Evolutionary conservation across 1,140 invertebrate genomes (phyloP).

Genomic region (Matsumurasca onukii): DNA sequence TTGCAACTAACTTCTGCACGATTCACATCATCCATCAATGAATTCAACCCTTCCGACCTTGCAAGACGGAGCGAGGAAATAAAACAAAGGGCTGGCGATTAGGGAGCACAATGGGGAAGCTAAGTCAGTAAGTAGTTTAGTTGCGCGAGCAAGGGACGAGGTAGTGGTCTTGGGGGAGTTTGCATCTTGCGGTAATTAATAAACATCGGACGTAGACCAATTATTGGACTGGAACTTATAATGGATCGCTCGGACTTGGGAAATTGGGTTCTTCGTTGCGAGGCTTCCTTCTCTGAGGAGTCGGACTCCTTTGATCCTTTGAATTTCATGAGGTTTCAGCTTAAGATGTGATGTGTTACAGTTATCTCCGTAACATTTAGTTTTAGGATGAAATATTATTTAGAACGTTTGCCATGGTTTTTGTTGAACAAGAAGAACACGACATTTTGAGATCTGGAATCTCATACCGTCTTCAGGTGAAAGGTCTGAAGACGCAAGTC

Average conservation of each 20-base stretch:
- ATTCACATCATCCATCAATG: not conserved
- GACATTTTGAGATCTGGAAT: too few species aligned
- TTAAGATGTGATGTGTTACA: too few species aligned
- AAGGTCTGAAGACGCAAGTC: too few species aligned
- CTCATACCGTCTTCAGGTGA: too few species aligned
- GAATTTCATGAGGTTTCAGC: too few species aligned
- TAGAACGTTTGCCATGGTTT: too few species aligned
- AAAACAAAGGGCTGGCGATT: constrained; percentile 23
- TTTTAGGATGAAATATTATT: too few species aligned
- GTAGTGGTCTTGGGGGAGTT: constrained; percentile 18
- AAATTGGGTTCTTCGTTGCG: constrained; percentile 21
- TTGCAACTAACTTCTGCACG: too few species aligned
- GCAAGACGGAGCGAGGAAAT: not conserved
- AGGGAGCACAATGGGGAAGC: constrained; percentile 1
- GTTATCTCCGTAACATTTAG: too few species aligned
- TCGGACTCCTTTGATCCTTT: too few species aligned
- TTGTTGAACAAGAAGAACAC: too few species aligned
- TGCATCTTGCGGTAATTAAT: constrained; percentile 26
- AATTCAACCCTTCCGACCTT: not conserved
- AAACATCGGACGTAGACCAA: constrained; percentile 15
- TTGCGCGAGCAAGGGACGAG: not conserved
- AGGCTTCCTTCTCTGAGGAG: too few species aligned
- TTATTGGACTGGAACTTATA: constrained; percentile 16
- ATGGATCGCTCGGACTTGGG: constrained; percentile 20
- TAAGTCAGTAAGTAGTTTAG: constrained; percentile 17